Evolutionary conservation across 2,113 vertebrate genomes (phyloP).

Genomic region (Castor canadensis): DNA sequence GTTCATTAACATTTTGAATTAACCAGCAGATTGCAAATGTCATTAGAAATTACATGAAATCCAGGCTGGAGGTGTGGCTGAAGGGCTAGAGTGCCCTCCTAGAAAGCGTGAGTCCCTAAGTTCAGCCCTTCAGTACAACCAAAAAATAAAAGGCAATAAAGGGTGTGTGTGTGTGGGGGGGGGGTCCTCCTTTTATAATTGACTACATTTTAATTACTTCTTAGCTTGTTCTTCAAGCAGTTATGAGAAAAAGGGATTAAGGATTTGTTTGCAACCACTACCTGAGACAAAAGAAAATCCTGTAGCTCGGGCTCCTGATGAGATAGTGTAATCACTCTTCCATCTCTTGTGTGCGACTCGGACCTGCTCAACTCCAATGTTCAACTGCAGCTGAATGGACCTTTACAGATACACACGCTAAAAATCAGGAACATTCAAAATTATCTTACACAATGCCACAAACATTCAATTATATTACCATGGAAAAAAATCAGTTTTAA

Average conservation of each 20-base stretch:
- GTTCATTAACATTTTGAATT: not conserved
- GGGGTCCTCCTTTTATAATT: not conserved
- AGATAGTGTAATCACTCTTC: slow-evolving; percentile 94
- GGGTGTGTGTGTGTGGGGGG: too few relatives aligned
- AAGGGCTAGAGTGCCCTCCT: too few relatives aligned
- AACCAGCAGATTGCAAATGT: not conserved
- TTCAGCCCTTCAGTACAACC: too few relatives aligned
- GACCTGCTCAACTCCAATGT: slow-evolving; percentile 97
- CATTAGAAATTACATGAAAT: not conserved
- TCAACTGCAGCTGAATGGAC: slow-evolving; percentile 97
- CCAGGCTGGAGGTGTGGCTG: too few relatives aligned
- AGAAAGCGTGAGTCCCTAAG: too few relatives aligned
- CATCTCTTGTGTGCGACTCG: slow-evolving; percentile 96
- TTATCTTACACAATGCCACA: not conserved
- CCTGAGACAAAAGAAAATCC: slow-evolving; percentile 99
- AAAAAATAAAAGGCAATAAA: too few relatives aligned
- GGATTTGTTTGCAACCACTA: slow-evolving; percentile 63
- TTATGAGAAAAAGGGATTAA: not conserved
- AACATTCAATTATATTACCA: not conserved
- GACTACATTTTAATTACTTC: not conserved
- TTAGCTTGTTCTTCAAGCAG: not conserved
- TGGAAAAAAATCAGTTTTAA: too few relatives aligned
- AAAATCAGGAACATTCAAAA: too few relatives aligned
- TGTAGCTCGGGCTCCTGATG: slow-evolving; percentile 98
- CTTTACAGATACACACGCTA: slow-evolving; percentile 83